These are phyloP conservation scores for Drosophila ercepeae DNA, from an alignment of 1,140 invertebrate species.

Conservation along the genomic window DNA sequence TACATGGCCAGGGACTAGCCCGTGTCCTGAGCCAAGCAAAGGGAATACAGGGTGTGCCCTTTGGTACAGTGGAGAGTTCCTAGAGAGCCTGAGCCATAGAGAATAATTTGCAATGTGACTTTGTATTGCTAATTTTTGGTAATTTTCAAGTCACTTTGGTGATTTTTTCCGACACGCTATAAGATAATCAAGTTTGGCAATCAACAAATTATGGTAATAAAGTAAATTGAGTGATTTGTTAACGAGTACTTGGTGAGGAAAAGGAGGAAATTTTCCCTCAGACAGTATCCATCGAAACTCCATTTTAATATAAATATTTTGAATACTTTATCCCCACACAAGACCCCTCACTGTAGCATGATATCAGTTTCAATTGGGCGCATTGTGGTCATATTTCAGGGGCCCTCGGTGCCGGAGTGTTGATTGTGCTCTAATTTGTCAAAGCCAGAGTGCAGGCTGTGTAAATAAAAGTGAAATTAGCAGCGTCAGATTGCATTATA, in stretches of 20 bases:
- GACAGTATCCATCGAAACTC: too few relatives aligned
- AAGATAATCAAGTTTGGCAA: neutral
- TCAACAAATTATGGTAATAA: neutral
- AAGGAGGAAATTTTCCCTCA: too few relatives aligned
- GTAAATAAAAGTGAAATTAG: constrained; percentile 74
- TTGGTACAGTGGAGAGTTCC: neutral
- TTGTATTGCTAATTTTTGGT: neutral
- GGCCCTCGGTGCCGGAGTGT: constrained; percentile 35
- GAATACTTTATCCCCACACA: neutral
- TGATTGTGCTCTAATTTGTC: constrained; percentile 57
- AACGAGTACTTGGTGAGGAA: neutral
- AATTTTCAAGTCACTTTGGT: neutral
- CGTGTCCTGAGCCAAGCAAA: constrained; percentile 59
- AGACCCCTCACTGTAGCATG: constrained; percentile 3
- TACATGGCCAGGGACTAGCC: constrained; percentile 16
- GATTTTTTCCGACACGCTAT: neutral
- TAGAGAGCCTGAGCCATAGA: neutral
- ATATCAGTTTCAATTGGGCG: constrained; percentile 30
- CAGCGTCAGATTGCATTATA: constrained; percentile 61
- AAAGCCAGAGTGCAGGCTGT: constrained; percentile 1
- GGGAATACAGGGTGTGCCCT: constrained; percentile 32
- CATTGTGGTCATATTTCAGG: constrained; percentile 37
- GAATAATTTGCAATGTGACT: too few relatives aligned
- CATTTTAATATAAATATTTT: neutral
- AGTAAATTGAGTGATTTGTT: neutral